Evolutionary conservation across 2,888 invertebrate species (phyloP).

Genomic region (Xestobium rufovillosum): DNA sequence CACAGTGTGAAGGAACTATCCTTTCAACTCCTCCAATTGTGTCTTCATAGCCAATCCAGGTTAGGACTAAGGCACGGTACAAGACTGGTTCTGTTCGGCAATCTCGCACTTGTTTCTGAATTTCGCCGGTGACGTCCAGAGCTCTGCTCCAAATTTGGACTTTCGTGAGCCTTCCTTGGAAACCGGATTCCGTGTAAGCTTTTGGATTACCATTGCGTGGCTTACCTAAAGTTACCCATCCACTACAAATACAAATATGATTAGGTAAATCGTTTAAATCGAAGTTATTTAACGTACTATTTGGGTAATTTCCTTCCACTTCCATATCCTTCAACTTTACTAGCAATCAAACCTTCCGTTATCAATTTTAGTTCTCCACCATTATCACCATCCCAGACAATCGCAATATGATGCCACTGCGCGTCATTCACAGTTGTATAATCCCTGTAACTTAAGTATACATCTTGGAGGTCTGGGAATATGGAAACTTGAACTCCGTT

Average conservation of each 20-base stretch:
- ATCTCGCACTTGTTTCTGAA: slow-evolving; percentile 89
- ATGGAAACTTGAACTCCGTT: slow-evolving; percentile 88
- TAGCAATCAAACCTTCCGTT: slow-evolving; percentile 93
- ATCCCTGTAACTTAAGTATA: slow-evolving; percentile 83
- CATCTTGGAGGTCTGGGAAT: slow-evolving; percentile 81
- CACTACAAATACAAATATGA: slow-evolving; percentile 49
- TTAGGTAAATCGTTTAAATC: slow-evolving; percentile 6
- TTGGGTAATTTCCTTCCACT: slow-evolving; percentile 72
- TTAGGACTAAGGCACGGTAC: slow-evolving; percentile 75
- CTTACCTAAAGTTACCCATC: slow-evolving; percentile 88
- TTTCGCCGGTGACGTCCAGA: slow-evolving; percentile 83
- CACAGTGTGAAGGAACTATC: slow-evolving; percentile 86
- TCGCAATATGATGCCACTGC: slow-evolving; percentile 92
- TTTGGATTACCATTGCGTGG: slow-evolving; percentile 76
- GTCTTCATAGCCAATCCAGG: slow-evolving; percentile 92
- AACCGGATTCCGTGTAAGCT: slow-evolving; percentile 81
- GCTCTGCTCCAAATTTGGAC: slow-evolving; percentile 92
- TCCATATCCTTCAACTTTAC: slow-evolving; percentile 83
- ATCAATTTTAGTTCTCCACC: slow-evolving; percentile 83
- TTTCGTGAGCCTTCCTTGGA: slow-evolving; percentile 91
- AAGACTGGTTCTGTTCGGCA: slow-evolving; percentile 88
- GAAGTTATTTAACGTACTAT: slow-evolving; percentile 57
- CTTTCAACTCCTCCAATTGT: slow-evolving; percentile 83
- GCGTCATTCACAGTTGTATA: slow-evolving; percentile 92
- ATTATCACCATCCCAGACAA: slow-evolving; percentile 87